Percentiles rank a stretch among this genome's conserved stretches.
Conservation (phyloP, 2,888 invertebrate species). For the Spilarctia lutea region DNA sequence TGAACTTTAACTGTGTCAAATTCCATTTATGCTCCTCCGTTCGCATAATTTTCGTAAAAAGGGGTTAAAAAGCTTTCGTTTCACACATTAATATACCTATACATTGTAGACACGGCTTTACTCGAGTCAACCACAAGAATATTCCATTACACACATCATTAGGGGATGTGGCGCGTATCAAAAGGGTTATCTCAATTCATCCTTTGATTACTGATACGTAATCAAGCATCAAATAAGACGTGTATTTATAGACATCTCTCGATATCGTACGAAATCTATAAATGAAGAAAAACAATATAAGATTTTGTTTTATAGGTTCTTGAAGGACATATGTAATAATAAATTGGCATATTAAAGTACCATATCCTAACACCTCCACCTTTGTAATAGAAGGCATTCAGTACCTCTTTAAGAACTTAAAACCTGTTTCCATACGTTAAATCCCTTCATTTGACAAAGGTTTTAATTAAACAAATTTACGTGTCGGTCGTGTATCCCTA, state of each 20-base stretch:
- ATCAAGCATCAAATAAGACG: slow-evolving; percentile 34
- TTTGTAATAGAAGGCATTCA: neutral
- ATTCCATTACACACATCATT: slow-evolving; percentile 57
- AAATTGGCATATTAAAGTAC: too few species aligned
- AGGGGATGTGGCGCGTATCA: slow-evolving; percentile 30
- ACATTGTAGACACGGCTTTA: slow-evolving; percentile 23
- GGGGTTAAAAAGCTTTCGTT: too few species aligned
- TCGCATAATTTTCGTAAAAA: too few species aligned
- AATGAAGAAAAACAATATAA: too few species aligned
- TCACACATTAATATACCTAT: too few species aligned
- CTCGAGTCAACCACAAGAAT: slow-evolving; percentile 34
- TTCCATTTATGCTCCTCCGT: too few species aligned
- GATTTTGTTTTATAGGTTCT: too few species aligned
- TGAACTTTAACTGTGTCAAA: too few species aligned
- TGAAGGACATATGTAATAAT: too few species aligned
- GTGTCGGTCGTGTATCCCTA: slow-evolving; percentile 34
- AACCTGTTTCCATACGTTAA: slow-evolving; percentile 19
- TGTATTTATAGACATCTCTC: slow-evolving; percentile 5
- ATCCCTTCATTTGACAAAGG: slow-evolving; percentile 53
- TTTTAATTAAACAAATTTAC: slow-evolving; percentile 63
- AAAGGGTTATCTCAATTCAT: slow-evolving; percentile 44
- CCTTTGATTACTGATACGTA: slow-evolving; percentile 50
- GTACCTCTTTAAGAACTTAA: neutral
- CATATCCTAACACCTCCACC: neutral
- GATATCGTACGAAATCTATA: neutral